Conservation (phyloP, 2,888 invertebrate species). For the Netelia inedita region DNA sequence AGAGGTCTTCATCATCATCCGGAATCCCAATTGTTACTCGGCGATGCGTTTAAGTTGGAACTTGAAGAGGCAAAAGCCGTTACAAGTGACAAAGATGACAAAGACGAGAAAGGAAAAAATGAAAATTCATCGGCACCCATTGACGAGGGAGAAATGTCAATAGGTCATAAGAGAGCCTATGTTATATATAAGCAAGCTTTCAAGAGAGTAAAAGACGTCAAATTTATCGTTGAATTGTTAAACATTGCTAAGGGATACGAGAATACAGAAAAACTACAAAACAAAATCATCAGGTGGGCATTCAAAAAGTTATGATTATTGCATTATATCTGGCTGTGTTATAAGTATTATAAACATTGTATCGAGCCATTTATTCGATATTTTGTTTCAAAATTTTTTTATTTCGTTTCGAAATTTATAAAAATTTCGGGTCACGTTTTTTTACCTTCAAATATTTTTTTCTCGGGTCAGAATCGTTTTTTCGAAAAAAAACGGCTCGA, state of each 20-base stretch:
- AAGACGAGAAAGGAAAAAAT: conserved; percentile 43
- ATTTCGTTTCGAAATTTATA: no score
- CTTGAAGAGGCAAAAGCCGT: conserved; percentile 63
- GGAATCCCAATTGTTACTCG: conserved; percentile 89
- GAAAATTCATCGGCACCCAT: conserved; percentile 7
- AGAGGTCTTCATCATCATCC: conserved; percentile 92
- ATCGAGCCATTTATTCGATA: no score
- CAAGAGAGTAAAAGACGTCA: conserved; percentile 86
- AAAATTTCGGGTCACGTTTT: no score
- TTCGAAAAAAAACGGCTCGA: no score
- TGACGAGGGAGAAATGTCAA: conserved; percentile 69
- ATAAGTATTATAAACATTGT: no score
- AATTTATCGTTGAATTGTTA: conserved; percentile 88
- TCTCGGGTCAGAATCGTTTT: no score
- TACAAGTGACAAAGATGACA: conserved; percentile 47
- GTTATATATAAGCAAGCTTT: conserved; percentile 88
- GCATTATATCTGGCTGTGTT: no score
- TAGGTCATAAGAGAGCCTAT: conserved; percentile 86
- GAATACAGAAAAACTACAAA: conserved; percentile 87
- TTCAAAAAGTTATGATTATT: neutral
- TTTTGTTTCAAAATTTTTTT: no score
- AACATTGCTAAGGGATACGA: conserved; percentile 87
- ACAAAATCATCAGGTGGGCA: conserved; percentile 85
- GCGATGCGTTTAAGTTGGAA: conserved; percentile 88
- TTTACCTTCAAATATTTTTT: no score